Conservation (phyloP, 2,113 vertebrate genomes). For the Ceyx melanurus region DNA sequence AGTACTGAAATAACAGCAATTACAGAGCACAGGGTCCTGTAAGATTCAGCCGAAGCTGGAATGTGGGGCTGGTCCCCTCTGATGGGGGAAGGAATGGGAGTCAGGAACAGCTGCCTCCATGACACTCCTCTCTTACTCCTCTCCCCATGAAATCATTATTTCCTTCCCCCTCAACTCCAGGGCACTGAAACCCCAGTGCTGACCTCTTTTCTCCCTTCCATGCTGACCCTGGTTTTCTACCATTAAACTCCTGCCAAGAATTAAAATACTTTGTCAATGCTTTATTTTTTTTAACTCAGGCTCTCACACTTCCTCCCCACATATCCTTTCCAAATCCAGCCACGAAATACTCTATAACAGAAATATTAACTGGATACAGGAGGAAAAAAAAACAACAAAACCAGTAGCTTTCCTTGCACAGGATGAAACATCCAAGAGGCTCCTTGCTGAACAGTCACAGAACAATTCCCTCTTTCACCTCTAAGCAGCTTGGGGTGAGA, state of each 20-base stretch:
- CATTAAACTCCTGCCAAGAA: not conserved
- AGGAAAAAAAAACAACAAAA: rapidly evolving
- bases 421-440: not conserved
- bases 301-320: not conserved
- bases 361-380: not conserved
- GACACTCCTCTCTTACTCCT: not conserved
- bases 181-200: not conserved
- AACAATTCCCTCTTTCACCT: rapidly evolving
- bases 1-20: not conserved
- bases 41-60: not conserved
- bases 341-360: not conserved
- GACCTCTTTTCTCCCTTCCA: not conserved
- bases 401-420: not conserved
- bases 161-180: not conserved
- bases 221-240: not conserved
- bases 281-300: not conserved
- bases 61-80: not conserved
- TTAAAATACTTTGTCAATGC: not conserved
- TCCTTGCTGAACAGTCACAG: not conserved
- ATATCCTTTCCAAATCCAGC: not conserved
- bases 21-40: not conserved
- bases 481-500: not conserved
- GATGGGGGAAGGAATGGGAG: not conserved
- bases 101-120: not conserved
- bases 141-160: not conserved